Base-by-base conservation (phyloP, 2,113 vertebrate genomes). In the Numida meleagris region DNA sequence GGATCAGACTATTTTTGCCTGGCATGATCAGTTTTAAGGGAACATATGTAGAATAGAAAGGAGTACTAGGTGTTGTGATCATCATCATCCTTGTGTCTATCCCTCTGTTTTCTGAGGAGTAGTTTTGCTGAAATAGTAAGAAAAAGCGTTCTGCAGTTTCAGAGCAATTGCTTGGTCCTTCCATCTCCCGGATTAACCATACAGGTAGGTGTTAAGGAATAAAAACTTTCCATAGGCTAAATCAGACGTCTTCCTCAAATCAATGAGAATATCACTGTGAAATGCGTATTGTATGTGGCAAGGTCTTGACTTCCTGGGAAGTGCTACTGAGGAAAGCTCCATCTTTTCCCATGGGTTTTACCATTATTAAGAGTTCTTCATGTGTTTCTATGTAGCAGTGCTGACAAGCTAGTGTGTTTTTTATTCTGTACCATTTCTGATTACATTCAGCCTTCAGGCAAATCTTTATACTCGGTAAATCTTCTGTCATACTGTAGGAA, bases 361-460 rank as follows among this genome's bases (percentile, higher is more conserved):
- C 46, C 27, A 29, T 89, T 92, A 79, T 87, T 92, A 84, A 62
- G 75, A 83, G 62, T 25, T 89, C 57, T 40, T 94, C 23, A 6
- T 71, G 31, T 83, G 38, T 63, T 95, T 92, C 77, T 93, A 2
- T 77, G 67, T 4, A 90, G 82, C 61, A 88, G 50, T 68, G 67
- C 73, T 96, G 93, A 96, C 89, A 83, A 96, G 88, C 17, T 62
- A 42, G 57, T 84, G 61, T 93, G 91, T 34, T 82, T 88, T 94
- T 95, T 50, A 86, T 93, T 95, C 91, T 89, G 76, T 91, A 76
- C 85, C 55, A 43, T 72, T 81, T 92, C 89, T 93, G 90, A 95
- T 95, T 95, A 76, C 82, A 84, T 83, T 94, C 92, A 95, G 55
- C 76, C 96, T 94, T 96, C 50, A 38, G 96, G 97, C 95, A 92